Evolutionary conservation across 2,797 vertebrate genomes (phyloP).

Genomic region (Gymnothorax reevesii): DNA sequence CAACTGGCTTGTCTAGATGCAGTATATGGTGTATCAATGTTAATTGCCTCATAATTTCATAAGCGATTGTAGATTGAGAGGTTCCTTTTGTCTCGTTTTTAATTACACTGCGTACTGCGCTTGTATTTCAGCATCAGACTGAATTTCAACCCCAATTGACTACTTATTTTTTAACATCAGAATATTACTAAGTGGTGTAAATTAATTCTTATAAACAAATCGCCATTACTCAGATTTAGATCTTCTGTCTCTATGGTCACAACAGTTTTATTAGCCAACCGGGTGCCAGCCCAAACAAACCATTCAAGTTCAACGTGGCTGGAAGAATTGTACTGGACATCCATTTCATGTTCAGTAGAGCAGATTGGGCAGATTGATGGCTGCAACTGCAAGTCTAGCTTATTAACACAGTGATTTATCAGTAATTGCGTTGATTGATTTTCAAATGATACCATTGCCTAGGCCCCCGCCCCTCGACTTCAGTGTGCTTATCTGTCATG

Average conservation of each 20-base stretch:
- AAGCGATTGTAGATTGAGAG: background rate
- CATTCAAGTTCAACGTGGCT: background rate
- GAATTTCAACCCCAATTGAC: background rate
- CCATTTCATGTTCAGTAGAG: background rate
- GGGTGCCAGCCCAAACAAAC: background rate
- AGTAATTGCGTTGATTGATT: background rate
- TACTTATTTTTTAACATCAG: background rate
- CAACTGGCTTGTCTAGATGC: background rate
- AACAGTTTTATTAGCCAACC: background rate
- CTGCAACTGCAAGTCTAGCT: background rate
- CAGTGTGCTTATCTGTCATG: too few relatives aligned
- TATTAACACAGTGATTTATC: background rate
- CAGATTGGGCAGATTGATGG: background rate
- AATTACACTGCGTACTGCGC: background rate
- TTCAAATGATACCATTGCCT: background rate
- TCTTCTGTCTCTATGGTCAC: background rate
- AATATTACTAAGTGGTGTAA: background rate
- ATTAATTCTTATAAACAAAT: background rate
- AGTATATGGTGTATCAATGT: background rate
- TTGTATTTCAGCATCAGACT: background rate
- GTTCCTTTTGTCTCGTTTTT: background rate
- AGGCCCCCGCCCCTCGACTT: too few relatives aligned
- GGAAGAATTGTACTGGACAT: background rate
- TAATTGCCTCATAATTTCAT: background rate
- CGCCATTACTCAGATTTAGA: background rate